Base-by-base conservation (phyloP, 2,888 invertebrate genomes). In the Thera britannica region DNA sequence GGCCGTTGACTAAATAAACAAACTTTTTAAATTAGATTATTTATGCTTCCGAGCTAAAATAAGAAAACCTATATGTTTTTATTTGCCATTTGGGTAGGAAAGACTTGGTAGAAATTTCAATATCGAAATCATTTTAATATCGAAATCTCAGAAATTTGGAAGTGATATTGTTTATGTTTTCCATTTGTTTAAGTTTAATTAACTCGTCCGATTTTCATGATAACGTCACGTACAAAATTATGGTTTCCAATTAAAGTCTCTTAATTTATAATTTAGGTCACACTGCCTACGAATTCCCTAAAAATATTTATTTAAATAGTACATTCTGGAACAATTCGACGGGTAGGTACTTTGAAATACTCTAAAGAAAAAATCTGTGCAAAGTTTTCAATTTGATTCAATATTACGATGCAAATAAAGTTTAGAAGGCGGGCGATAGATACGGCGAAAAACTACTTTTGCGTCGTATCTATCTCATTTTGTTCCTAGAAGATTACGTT, bases 11-110 rank as follows among this genome's bases (percentile, higher is more conserved):
- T 9, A 34, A 57, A 23, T 41, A 56, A 44, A 38, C 36, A 38
- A 56, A n/a, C 52, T 38, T 55, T 56, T 41, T 12, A 57, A 56
- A 8, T 36, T 46, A 36, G 54, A 36, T 35, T 55, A 35, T 55
- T 11, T 35, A 54, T 49, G n/a, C 12, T 49, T 5, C 7, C 49
- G 12, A 11, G 36, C 34, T 52, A 34, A 52, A 34, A 23, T 51
- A 12, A 52, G 52, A 7, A 52, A 52, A 52, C 34, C 34, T 52
- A 34, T 52, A 8, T 2, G 23, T 51, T 51, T 51, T 51, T 2
- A 3, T 52, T 52, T 2, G 34, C 34, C 8, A 23, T 55, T 52
- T 36, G 36, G 6, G 11, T 8, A 11, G n/a, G 55, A 11, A 35
- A n/a, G 11, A 46, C 34, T 52, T 52, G 6, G 34, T 52, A 34